Conservation (phyloP, 2,888 invertebrate species). For the Aleiodes testaceus region DNA sequence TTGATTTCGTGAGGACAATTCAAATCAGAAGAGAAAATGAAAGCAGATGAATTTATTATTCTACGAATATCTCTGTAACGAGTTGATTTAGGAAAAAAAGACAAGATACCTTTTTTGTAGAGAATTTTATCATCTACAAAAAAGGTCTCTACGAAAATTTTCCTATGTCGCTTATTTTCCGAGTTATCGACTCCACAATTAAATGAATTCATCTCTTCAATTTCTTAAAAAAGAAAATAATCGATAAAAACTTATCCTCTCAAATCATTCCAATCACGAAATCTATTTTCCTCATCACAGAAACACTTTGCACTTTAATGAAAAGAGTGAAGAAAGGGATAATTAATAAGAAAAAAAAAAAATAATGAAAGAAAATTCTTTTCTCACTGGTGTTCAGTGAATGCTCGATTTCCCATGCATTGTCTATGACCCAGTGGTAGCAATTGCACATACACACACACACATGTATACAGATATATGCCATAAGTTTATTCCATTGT, state of each 20-base stretch:
- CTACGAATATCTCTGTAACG: not conserved
- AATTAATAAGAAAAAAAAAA: conserved; percentile 26
- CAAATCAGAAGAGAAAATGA: not conserved
- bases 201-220: not conserved
- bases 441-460: conserved; percentile 17
- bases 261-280: not conserved
- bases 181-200: not conserved
- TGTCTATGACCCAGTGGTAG: conserved; percentile 44
- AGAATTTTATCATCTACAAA: no score
- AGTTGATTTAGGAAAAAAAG: not conserved
- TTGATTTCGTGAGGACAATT: conserved; percentile 54
- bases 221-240: not conserved
- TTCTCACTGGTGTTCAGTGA: conserved; percentile 15
- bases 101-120: not conserved
- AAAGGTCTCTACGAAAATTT: no score
- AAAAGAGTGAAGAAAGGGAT: no score
- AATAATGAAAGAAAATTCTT: conserved; percentile 31
- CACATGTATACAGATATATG: conserved; percentile 1
- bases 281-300: conserved; percentile 12
- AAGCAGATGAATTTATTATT: not conserved
- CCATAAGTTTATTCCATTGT: conserved; percentile 35
- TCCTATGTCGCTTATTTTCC: no score
- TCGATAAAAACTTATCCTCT: conserved; percentile 9
- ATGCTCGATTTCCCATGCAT: conserved; percentile 48
- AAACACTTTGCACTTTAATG: conserved; percentile 23